Conservation (phyloP, 53 echinoderm and acorn worm species). For the Arbacia lixula region DNA sequence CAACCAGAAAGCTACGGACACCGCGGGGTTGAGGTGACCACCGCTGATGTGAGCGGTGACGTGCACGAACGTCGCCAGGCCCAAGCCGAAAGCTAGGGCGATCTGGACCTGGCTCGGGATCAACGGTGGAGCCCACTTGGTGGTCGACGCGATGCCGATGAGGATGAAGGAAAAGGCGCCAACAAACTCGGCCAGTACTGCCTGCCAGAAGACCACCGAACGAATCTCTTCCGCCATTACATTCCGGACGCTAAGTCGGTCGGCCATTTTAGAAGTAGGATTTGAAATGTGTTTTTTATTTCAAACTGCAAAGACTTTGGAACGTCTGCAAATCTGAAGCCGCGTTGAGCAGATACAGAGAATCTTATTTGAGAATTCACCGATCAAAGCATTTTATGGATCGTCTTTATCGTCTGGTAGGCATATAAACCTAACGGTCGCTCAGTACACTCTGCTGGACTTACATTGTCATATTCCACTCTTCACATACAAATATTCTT, state of each 20-base stretch:
- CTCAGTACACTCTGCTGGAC: too few species aligned
- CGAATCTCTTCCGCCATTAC: slow-evolving; percentile 61
- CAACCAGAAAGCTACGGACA: slow-evolving; percentile 78
- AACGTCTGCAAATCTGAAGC: too few species aligned
- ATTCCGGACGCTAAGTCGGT: neutral
- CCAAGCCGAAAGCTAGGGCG: slow-evolving; percentile 84
- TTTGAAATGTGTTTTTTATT: too few species aligned
- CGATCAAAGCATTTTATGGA: too few species aligned
- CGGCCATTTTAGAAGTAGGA: too few species aligned
- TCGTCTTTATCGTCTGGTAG: too few species aligned
- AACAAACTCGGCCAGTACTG: slow-evolving; percentile 79
- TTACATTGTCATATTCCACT: too few species aligned
- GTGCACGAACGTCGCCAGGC: slow-evolving; percentile 87
- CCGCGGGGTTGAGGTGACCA: slow-evolving; percentile 93
- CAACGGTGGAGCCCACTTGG: neutral
- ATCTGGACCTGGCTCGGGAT: slow-evolving; percentile 65
- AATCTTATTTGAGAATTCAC: too few species aligned
- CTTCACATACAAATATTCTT: too few species aligned
- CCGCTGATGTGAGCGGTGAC: slow-evolving; percentile 93
- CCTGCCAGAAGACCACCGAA: slow-evolving; percentile 75
- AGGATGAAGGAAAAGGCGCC: slow-evolving; percentile 82
- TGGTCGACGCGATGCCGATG: slow-evolving; percentile 74
- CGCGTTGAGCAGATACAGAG: too few species aligned
- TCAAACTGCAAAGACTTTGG: too few species aligned
- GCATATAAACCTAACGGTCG: too few species aligned